phyloP scores from a whole-genome alignment of 1,140 invertebrate genomes.

The Tachypleus tridentatus region DNA sequence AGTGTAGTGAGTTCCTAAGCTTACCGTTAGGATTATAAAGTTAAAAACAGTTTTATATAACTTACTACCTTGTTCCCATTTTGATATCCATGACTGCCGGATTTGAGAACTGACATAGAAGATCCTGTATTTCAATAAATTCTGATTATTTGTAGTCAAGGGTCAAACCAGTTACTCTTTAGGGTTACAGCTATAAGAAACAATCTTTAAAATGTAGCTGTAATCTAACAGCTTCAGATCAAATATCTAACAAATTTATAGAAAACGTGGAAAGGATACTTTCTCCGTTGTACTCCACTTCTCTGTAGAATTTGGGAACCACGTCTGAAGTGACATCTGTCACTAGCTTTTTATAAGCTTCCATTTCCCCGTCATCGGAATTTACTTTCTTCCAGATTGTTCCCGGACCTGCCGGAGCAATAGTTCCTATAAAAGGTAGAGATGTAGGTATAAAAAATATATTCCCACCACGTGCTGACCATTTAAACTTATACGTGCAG shows the following conservation, averaged over 20 bases:
- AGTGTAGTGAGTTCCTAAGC: no score
- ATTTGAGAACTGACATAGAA: constrained; percentile 69
- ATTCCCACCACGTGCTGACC: no score
- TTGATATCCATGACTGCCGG: constrained; percentile 87
- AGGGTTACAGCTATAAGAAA: constrained; percentile 18
- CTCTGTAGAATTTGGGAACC: constrained; percentile 73
- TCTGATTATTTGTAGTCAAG: no score
- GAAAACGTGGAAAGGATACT: constrained; percentile 49
- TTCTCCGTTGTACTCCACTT: constrained; percentile 72
- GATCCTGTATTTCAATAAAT: constrained; percentile 81
- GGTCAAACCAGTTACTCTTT: no score
- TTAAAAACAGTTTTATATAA: no score
- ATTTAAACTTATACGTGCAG: no score
- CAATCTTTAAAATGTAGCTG: no score
- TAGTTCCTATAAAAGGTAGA: no score
- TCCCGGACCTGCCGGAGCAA: constrained; percentile 83
- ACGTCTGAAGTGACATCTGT: constrained; percentile 60
- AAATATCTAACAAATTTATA: no score
- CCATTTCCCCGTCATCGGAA: constrained; percentile 38
- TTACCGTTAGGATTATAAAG: no score
- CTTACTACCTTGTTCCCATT: constrained; percentile 64
- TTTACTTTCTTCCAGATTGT: constrained; percentile 85
- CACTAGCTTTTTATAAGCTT: constrained; percentile 70
- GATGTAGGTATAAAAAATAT: no score
- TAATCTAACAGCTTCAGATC: no score